Conservation (phyloP, 2,797 vertebrate species). For the Premnoplex brunnescens region DNA sequence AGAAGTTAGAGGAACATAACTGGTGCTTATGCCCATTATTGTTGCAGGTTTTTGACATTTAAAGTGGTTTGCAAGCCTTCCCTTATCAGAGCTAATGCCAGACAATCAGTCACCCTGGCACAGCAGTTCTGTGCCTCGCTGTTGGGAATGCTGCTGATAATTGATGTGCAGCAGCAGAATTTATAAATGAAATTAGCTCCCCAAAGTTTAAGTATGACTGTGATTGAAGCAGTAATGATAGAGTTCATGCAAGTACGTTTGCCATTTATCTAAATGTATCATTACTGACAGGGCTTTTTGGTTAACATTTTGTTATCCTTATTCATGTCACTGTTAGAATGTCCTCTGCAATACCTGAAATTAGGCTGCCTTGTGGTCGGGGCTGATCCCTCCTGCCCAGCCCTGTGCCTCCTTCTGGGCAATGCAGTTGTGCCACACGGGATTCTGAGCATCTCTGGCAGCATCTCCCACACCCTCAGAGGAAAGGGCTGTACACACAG, state of each 20-base stretch:
- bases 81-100: constrained; percentile 5
- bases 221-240: constrained; percentile 44
- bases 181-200: constrained; percentile 49
- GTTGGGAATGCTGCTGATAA: background rate
- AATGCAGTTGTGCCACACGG: background rate
- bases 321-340: background rate
- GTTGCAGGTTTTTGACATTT: constrained; percentile 50
- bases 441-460: background rate
- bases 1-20: background rate
- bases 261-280: constrained; percentile 45
- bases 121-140: background rate
- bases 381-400: background rate
- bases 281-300: background rate
- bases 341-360: constrained; percentile 33
- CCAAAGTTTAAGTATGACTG: constrained; percentile 45
- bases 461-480: background rate
- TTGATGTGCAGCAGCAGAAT: constrained; percentile 36
- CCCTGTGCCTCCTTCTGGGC: background rate
- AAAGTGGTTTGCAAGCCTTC: constrained; percentile 48
- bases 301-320: constrained; percentile 30
- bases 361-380: background rate
- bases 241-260: constrained; percentile 15
- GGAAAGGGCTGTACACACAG: background rate
- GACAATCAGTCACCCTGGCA: background rate
- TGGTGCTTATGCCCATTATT: constrained; percentile 18